Evolutionary conservation across 2,888 invertebrate species (phyloP).

Genomic region (Carterocephalus palaemon): DNA sequence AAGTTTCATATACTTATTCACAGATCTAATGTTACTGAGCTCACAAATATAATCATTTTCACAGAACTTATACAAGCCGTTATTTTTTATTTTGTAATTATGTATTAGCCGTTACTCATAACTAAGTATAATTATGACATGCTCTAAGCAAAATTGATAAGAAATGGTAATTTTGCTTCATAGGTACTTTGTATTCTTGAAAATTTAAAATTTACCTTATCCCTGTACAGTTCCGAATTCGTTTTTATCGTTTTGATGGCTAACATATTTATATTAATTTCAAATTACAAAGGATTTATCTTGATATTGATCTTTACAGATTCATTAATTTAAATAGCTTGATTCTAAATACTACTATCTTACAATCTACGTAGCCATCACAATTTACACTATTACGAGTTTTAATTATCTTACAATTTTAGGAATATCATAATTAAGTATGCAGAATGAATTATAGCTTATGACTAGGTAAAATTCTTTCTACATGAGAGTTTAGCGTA

Average conservation of each 20-base stretch:
- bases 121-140: slow-evolving; percentile 36
- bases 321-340: slow-evolving; percentile 27
- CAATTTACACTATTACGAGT: slow-evolving; percentile 52
- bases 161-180: slow-evolving; percentile 4
- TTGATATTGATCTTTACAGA: slow-evolving; percentile 14
- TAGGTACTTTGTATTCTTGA: slow-evolving; percentile 1
- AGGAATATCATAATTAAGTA: slow-evolving; percentile 48
- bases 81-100: slow-evolving; percentile 37
- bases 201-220: slow-evolving; percentile 50
- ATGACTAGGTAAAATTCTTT: slow-evolving; percentile 75
- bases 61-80: slow-evolving; percentile 67
- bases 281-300: slow-evolving; percentile 13
- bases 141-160: slow-evolving; percentile 39
- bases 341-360: slow-evolving; percentile 37
- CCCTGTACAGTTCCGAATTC: slow-evolving; percentile 79
- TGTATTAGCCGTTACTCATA: slow-evolving; percentile 25
- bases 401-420: slow-evolving; percentile 56
- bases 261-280: slow-evolving; percentile 33
- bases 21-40: slow-evolving; percentile 64
- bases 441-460: slow-evolving; percentile 68
- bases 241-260: slow-evolving; percentile 48
- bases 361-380: slow-evolving; percentile 51
- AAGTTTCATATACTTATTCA: slow-evolving; percentile 63
- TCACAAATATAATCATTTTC: slow-evolving; percentile 54
- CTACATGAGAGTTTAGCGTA: slow-evolving; percentile 60